These are phyloP conservation scores for Conus ventricosus DNA, from an alignment of 1,140 invertebrate species.

Conservation along the genomic window DNA sequence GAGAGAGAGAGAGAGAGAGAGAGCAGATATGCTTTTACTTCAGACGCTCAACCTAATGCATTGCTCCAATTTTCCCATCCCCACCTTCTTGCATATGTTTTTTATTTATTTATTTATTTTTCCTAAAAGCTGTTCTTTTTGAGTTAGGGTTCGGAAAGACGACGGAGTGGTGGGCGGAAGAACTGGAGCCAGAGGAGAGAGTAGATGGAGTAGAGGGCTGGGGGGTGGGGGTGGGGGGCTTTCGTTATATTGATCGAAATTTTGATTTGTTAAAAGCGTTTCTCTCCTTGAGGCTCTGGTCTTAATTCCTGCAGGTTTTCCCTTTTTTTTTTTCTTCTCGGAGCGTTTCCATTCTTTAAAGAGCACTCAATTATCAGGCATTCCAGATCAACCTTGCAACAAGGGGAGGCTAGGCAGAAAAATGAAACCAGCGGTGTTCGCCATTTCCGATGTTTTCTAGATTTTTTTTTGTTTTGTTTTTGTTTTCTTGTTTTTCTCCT, in stretches of 20 bases:
- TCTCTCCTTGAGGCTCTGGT: constrained; percentile 23
- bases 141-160: no score
- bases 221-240: not conserved
- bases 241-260: constrained; percentile 23
- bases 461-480: not conserved
- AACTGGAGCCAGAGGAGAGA: no score
- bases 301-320: constrained; percentile 8
- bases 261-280: constrained; percentile 42
- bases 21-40: not conserved
- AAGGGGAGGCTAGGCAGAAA: constrained; percentile 4
- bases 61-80: constrained; percentile 16
- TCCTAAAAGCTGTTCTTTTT: not conserved
- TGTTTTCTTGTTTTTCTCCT: not conserved
- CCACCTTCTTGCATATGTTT: not conserved
- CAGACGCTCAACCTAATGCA: constrained; percentile 21
- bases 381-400: constrained; percentile 27
- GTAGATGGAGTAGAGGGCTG: not conserved
- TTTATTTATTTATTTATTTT: constrained; percentile 2
- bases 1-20: not conserved
- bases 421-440: constrained; percentile 11
- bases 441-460: constrained; percentile 5
- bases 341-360: constrained; percentile 16
- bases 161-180: no score
- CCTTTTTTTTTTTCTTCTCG: constrained; percentile 1
- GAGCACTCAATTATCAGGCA: constrained; percentile 35